These are phyloP conservation scores for Masnerella sp. DNA, from an alignment of 2,888 invertebrate genomes.

Conservation along the genomic window DNA sequence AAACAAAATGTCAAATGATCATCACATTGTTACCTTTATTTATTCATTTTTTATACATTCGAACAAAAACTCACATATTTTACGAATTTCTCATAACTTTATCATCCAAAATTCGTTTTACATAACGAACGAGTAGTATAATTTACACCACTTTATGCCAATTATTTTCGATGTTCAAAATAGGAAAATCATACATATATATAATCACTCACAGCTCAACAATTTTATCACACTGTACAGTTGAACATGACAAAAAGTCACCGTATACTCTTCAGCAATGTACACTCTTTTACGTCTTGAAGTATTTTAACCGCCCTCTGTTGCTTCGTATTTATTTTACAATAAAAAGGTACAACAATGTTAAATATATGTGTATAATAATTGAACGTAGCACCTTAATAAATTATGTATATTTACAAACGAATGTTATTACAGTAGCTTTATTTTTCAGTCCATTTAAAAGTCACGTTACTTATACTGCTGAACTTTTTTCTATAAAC, in stretches of 20 bases:
- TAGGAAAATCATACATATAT: conserved; percentile 16
- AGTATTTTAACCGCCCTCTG: background rate
- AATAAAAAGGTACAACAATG: conserved; percentile 41
- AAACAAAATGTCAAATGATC: background rate
- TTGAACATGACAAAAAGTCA: conserved; percentile 39
- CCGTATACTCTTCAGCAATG: no score
- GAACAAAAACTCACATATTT: conserved; percentile 34
- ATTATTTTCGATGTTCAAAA: no score
- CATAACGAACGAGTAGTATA: no score
- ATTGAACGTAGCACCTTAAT: conserved; percentile 49
- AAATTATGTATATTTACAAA: conserved; percentile 49
- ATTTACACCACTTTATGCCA: no score
- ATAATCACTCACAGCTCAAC: conserved; percentile 44
- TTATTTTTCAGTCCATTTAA: conserved; percentile 11
- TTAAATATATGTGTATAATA: conserved; percentile 34
- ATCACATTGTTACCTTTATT: conserved; percentile 27
- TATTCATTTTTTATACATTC: conserved; percentile 34
- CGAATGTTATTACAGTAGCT: conserved; percentile 16
- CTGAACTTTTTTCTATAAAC: no score
- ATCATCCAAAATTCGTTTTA: no score
- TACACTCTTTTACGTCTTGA: conserved; percentile 22
- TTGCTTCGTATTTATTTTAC: conserved; percentile 33
- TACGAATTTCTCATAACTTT: conserved; percentile 15
- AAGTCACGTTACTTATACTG: background rate
- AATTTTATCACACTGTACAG: conserved; percentile 43